These are phyloP conservation scores for Spinus pinus DNA, from an alignment of 2,797 vertebrate species.

Conservation along the genomic window DNA sequence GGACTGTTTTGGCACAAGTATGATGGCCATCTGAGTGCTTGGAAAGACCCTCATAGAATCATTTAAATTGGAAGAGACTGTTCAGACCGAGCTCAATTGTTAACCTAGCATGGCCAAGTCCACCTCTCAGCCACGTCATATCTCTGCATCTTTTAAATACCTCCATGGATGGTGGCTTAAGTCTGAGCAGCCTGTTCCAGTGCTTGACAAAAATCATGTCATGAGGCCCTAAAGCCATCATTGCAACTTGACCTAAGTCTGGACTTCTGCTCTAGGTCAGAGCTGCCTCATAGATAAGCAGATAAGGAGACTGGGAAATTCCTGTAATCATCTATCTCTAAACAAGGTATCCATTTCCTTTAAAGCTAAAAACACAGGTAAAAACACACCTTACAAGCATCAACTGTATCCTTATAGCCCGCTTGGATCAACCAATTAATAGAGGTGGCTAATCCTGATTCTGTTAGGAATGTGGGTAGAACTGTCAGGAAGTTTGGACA, in stretches of 20 bases:
- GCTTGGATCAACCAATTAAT: constrained; percentile 8
- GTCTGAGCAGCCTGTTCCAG: not conserved
- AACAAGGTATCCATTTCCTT: not conserved
- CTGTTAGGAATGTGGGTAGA: not conserved
- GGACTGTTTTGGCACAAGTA: not conserved
- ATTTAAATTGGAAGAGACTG: not conserved
- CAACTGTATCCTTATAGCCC: constrained; percentile 29
- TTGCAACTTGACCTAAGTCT: not conserved
- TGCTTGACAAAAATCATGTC: not conserved
- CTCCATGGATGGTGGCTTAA: not conserved
- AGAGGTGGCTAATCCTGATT: not conserved
- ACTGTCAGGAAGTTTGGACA: not conserved
- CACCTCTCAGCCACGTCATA: not conserved
- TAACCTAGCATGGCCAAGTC: not conserved
- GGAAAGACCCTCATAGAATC: not conserved
- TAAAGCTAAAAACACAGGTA: not conserved
- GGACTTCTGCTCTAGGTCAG: not conserved
- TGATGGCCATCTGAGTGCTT: not conserved
- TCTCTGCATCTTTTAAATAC: not conserved
- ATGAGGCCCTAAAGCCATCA: not conserved
- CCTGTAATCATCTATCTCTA: not conserved
- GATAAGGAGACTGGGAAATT: not conserved
- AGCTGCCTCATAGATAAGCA: no score
- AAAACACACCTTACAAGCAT: not conserved
- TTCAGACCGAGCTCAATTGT: not conserved